A percentile compares a stretch with the other conserved stretches of the same genome.
These are phyloP conservation scores for Sylvia atricapilla DNA, from an alignment of 2,113 vertebrate genomes.

Conservation along the genomic window DNA sequence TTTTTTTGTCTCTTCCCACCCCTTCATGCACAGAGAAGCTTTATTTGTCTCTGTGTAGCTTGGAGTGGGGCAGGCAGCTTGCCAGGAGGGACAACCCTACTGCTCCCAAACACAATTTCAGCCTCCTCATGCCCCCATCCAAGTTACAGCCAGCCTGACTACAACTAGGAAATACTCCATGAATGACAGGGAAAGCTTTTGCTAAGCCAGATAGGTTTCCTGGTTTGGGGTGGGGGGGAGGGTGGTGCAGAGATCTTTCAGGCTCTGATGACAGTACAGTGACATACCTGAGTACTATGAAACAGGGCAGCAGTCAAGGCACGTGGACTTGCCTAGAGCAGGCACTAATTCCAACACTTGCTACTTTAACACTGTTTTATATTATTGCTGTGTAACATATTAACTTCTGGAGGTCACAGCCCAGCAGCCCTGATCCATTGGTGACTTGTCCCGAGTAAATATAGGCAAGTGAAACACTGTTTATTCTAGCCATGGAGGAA, in stretches of 20 bases:
- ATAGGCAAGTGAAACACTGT: background rate
- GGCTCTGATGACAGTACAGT: background rate
- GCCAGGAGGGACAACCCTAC: background rate
- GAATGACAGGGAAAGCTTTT: background rate
- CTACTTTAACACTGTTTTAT: background rate
- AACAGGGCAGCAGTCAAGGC: background rate
- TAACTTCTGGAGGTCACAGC: slow-evolving; percentile 7
- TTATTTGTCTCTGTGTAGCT: background rate
- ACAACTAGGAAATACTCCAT: too few relatives aligned
- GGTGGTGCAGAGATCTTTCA: background rate
- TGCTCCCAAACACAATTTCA: background rate
- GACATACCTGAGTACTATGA: background rate
- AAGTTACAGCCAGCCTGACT: background rate
- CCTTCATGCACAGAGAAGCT: background rate
- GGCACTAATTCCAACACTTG: background rate
- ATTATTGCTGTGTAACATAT: background rate
- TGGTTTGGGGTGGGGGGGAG: background rate
- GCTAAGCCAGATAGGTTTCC: background rate
- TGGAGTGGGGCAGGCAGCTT: background rate
- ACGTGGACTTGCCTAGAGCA: background rate
- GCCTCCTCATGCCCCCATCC: background rate
- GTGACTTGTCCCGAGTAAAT: background rate
- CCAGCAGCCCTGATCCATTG: background rate
- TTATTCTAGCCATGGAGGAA: background rate
- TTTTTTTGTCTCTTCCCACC: background rate